A percentile compares a stretch with the other conserved stretches of the same genome.
phyloP scores from a whole-genome alignment of 2,113 vertebrate genomes.

The Xiphophorus couchianus region DNA sequence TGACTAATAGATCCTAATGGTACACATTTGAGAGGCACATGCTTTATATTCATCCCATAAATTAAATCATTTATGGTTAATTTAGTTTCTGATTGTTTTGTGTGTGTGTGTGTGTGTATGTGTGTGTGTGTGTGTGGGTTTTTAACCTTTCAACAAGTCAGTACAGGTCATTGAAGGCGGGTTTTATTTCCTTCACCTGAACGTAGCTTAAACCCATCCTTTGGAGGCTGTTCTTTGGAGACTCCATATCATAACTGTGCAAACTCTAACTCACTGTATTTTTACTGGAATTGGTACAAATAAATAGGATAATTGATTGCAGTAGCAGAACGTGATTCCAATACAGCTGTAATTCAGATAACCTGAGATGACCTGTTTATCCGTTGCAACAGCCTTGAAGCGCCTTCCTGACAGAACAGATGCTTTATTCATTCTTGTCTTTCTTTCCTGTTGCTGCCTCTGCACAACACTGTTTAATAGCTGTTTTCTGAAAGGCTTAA shows the following conservation, averaged over 20 bases:
- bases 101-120: fast-evolving
- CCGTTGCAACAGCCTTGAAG: conserved; percentile 33
- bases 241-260: conserved; percentile 3
- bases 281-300: conserved; percentile 1
- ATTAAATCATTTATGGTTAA: conserved; percentile 11
- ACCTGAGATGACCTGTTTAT: conserved; percentile 11
- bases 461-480: conserved; percentile 10
- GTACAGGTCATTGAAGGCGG: neutral
- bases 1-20: conserved; percentile 7
- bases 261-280: neutral
- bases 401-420: conserved; percentile 60
- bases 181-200: conserved; percentile 10
- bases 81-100: neutral
- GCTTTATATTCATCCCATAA: conserved; percentile 34
- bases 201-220: neutral
- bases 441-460: conserved; percentile 27
- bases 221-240: conserved; percentile 10
- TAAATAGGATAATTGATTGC: conserved; percentile 36
- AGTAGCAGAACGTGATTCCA: conserved; percentile 38
- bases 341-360: conserved; percentile 32
- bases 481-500: conserved; percentile 24
- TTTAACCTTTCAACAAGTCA: conserved; percentile 1
- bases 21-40: conserved; percentile 38
- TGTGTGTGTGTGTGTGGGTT: neutral
- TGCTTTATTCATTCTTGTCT: conserved; percentile 59